Evolutionary conservation across 2,113 vertebrate genomes (phyloP).

Genomic region (Polyodon spathula): DNA sequence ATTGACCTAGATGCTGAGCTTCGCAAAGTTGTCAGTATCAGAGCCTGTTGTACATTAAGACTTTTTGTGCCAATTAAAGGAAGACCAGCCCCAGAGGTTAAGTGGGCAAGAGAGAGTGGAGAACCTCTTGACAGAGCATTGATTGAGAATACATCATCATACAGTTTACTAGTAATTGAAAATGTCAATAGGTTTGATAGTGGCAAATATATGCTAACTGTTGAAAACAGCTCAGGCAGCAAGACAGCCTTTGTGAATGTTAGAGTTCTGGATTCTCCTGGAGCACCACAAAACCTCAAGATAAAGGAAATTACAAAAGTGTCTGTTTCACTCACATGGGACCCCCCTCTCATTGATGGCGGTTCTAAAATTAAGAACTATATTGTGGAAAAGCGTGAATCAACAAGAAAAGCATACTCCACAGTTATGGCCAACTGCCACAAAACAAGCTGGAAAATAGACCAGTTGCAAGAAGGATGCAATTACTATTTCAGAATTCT

Average conservation of each 20-base stretch:
- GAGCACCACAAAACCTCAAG: constrained; percentile 84
- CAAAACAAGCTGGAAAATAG: constrained; percentile 79
- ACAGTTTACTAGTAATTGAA: constrained; percentile 78
- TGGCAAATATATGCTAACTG: constrained; percentile 88
- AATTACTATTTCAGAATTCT: constrained; percentile 97
- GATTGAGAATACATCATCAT: constrained; percentile 91
- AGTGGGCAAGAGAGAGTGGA: constrained; percentile 86
- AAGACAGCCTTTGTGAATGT: constrained; percentile 88
- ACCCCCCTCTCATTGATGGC: constrained; percentile 84
- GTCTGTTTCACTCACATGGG: constrained; percentile 84
- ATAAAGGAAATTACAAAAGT: constrained; percentile 82
- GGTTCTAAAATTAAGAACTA: constrained; percentile 95
- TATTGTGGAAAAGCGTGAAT: constrained; percentile 93
- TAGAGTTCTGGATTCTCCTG: constrained; percentile 87
- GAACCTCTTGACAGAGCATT: constrained; percentile 83
- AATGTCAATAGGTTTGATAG: constrained; percentile 96
- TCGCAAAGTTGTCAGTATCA: constrained; percentile 79
- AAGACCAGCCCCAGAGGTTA: constrained; percentile 80
- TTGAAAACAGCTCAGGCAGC: constrained; percentile 88
- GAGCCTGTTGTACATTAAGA: constrained; percentile 86
- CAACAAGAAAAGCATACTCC: constrained; percentile 94
- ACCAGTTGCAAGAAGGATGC: constrained; percentile 85
- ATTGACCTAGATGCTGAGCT: constrained; percentile 90
- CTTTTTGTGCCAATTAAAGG: constrained; percentile 95
- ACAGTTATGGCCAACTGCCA: constrained; percentile 88